phyloP scores from a whole-genome alignment of 2,113 vertebrate species.

The Scytalopus superciliaris region DNA sequence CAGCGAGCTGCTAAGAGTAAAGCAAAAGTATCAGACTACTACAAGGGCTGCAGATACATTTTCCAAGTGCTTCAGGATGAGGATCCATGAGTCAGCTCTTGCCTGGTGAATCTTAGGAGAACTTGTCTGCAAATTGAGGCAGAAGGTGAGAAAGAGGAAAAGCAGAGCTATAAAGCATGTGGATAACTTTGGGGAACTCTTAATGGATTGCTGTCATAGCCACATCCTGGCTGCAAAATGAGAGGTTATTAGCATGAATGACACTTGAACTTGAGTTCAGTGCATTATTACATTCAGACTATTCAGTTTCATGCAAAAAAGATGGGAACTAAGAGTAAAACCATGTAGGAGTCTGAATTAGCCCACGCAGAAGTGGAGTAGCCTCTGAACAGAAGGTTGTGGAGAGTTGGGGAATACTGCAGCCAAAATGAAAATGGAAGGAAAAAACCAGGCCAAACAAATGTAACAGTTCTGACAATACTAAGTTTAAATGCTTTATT shows the following conservation, averaged over 20 bases:
- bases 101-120: neutral
- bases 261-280: neutral
- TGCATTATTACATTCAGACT: neutral
- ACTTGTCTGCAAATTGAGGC: neutral
- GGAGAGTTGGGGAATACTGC: neutral
- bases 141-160: neutral
- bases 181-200: neutral
- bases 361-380: neutral
- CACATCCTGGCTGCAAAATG: neutral
- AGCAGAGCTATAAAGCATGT: neutral
- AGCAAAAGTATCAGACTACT: neutral
- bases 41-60: neutral
- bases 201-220: neutral
- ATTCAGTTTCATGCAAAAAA: neutral
- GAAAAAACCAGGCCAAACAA: neutral
- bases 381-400: neutral
- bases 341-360: neutral
- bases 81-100: neutral
- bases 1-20: neutral
- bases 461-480: neutral
- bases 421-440: neutral
- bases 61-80: neutral
- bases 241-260: neutral
- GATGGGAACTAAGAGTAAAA: neutral
- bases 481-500: neutral